phyloP scores from a whole-genome alignment of 1,140 invertebrate species.

The Hestina assimilis region DNA sequence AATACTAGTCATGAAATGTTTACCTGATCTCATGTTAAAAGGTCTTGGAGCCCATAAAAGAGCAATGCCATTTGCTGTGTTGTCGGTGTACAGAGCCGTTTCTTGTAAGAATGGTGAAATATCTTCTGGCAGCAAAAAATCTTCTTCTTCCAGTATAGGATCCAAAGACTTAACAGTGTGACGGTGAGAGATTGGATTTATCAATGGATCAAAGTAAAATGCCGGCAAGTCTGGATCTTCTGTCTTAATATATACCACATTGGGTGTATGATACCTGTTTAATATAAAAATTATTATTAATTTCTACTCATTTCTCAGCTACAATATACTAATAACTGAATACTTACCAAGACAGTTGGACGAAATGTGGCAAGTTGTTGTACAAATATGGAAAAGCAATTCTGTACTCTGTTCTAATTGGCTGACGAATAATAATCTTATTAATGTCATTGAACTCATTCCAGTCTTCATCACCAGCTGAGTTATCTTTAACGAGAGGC shows the following conservation, averaged over 20 bases:
- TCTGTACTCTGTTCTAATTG: constrained; percentile 98
- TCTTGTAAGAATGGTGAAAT: constrained; percentile 96
- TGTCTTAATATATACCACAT: constrained; percentile 99
- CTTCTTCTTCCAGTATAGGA: constrained; percentile 94
- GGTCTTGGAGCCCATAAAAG: constrained; percentile 99
- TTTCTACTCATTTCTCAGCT: neutral
- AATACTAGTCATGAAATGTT: neutral
- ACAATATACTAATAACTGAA: neutral
- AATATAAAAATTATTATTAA: constrained; percentile 42
- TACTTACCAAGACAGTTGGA: constrained; percentile 94
- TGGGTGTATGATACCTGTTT: constrained; percentile 97
- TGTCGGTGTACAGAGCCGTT: constrained; percentile 97
- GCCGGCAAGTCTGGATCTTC: constrained; percentile 99
- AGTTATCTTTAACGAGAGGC: constrained; percentile 98
- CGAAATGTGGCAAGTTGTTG: constrained; percentile 98
- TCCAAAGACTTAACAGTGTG: constrained; percentile 92
- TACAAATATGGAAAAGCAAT: constrained; percentile 99
- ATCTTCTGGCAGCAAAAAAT: constrained; percentile 94
- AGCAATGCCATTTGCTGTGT: constrained; percentile 99
- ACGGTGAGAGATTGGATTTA: constrained; percentile 98
- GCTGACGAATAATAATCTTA: constrained; percentile 99
- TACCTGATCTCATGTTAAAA: constrained; percentile 96
- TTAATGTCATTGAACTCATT: constrained; percentile 99
- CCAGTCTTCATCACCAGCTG: constrained; percentile 99
- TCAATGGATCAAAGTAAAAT: constrained; percentile 99